Evolutionary conservation across 2,797 vertebrate genomes (phyloP).

Genomic region (Serranus cabrilla): DNA sequence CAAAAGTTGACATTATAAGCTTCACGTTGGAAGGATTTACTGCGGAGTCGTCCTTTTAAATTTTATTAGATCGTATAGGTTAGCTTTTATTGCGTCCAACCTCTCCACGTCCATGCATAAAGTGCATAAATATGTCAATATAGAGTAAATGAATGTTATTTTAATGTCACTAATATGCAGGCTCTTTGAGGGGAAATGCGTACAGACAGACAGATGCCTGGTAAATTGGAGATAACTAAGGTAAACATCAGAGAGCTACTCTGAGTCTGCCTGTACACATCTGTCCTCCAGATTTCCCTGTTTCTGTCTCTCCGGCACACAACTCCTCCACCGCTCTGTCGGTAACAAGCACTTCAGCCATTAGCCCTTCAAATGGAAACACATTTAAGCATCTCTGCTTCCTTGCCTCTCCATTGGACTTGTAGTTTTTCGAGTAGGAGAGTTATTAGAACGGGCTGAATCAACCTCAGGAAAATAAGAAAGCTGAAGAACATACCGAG

Average conservation of each 20-base stretch:
- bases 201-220: slow-evolving; percentile 59
- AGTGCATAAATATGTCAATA: slow-evolving; percentile 30
- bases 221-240: slow-evolving; percentile 73
- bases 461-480: slow-evolving; percentile 46
- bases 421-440: slow-evolving; percentile 62
- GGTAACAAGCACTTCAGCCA: slow-evolving; percentile 79
- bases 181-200: slow-evolving; percentile 53
- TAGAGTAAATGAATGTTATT: slow-evolving; percentile 57
- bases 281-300: slow-evolving; percentile 81
- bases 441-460: slow-evolving; percentile 71
- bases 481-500: slow-evolving; percentile 39
- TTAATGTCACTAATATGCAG: slow-evolving; percentile 48
- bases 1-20: slow-evolving; percentile 37
- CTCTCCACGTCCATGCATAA: slow-evolving; percentile 24
- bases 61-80: slow-evolving; percentile 50
- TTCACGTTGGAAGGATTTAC: slow-evolving; percentile 60
- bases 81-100: slow-evolving; percentile 47
- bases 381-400: slow-evolving; percentile 74
- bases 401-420: slow-evolving; percentile 52
- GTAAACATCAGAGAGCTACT: slow-evolving; percentile 73
- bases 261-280: slow-evolving; percentile 72
- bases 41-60: slow-evolving; percentile 35
- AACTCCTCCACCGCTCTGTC: slow-evolving; percentile 67
- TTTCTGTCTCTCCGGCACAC: slow-evolving; percentile 70
- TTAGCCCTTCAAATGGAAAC: slow-evolving; percentile 83